Evolutionary conservation across 37 sponge, comb jelly and placozoan species (phyloP).

Genomic region (Lycopodina hypogea): DNA sequence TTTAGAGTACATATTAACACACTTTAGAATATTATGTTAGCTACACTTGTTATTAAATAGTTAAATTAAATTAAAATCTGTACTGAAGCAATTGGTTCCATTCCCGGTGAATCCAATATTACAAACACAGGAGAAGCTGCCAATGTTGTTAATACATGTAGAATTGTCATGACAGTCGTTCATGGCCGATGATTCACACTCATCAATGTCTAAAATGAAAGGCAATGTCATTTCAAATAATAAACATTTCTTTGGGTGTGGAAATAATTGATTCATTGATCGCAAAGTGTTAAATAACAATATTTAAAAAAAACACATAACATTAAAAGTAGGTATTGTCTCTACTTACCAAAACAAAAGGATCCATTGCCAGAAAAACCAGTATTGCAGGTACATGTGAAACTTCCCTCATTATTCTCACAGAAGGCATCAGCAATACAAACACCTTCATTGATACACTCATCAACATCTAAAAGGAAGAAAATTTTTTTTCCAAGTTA

Average conservation of each 20-base stretch:
- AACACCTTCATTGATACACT: constrained; percentile 4
- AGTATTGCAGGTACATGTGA: constrained; percentile 30
- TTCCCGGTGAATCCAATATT: constrained; percentile 33
- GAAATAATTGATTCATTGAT: too few relatives aligned
- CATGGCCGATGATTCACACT: background rate
- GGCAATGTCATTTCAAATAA: too few relatives aligned
- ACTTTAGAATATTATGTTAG: too few relatives aligned
- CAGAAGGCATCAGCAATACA: constrained; percentile 24
- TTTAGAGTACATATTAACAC: background rate
- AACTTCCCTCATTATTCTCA: constrained; percentile 34
- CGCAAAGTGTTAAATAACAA: background rate
- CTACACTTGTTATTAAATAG: background rate
- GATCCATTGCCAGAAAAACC: constrained; percentile 33
- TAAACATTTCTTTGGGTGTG: too few relatives aligned
- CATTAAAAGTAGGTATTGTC: too few relatives aligned
- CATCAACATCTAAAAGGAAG: constrained; percentile 26
- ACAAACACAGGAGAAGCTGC: constrained; percentile 36
- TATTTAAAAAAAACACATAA: constrained; percentile 6
- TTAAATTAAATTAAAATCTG: background rate
- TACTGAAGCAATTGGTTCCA: constrained; percentile 29
- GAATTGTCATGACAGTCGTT: constrained; percentile 20
- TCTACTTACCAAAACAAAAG: background rate
- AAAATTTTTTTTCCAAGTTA: background rate
- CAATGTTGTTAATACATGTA: constrained; percentile 24
- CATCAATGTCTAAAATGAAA: constrained; percentile 44